Evolutionary conservation across 2,797 vertebrate genomes (phyloP).

Genomic region (Orestias chungarensis): DNA sequence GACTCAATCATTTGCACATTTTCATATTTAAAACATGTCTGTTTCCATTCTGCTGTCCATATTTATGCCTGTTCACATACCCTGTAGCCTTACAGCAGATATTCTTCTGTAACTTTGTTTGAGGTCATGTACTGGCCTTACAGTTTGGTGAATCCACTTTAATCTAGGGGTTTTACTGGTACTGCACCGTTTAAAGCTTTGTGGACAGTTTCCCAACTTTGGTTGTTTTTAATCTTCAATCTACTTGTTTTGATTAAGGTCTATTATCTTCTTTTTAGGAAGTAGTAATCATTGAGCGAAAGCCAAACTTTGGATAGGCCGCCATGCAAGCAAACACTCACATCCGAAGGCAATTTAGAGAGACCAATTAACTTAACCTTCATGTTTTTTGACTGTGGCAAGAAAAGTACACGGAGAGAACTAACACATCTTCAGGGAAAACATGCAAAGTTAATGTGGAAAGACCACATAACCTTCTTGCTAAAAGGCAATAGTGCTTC

Average conservation of each 20-base stretch:
- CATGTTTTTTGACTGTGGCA: no score
- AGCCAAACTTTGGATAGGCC: no score
- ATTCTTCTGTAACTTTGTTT: slow-evolving; percentile 8
- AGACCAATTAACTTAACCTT: no score
- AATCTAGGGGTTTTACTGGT: not conserved
- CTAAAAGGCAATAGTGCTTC: no score
- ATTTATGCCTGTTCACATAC: slow-evolving; percentile 38
- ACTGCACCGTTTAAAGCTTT: not conserved
- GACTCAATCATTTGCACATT: slow-evolving; percentile 68
- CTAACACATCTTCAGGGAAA: no score
- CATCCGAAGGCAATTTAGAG: no score
- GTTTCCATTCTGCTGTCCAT: slow-evolving; percentile 60
- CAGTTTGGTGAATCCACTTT: not conserved
- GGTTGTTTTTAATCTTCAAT: not conserved
- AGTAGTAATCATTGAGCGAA: no score
- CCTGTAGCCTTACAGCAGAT: slow-evolving; percentile 4
- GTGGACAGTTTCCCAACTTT: not conserved
- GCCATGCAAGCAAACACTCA: no score
- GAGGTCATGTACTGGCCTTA: not conserved
- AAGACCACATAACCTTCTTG: no score
- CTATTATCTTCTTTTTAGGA: no score
- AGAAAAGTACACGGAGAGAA: no score
- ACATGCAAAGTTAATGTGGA: no score
- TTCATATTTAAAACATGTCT: slow-evolving; percentile 59
- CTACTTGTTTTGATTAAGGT: not conserved